Conservation (phyloP, 2,888 invertebrate species). For the Gonocerus acuteangulatus region DNA sequence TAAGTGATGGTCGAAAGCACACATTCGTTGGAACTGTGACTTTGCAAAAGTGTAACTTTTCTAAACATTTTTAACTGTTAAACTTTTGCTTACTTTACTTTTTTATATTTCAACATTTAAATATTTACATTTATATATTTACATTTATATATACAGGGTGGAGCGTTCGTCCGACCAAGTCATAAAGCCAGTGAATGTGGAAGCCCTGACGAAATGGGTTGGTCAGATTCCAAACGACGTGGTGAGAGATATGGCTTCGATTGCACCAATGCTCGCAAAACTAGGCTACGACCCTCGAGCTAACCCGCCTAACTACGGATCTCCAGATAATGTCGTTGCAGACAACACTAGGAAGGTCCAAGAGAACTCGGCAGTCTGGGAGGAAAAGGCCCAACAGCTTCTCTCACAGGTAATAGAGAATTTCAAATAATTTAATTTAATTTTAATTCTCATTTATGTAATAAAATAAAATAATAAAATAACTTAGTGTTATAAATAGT, state of each 20-base stretch:
- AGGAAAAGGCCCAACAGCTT: constrained; percentile 37
- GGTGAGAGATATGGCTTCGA: constrained; percentile 79
- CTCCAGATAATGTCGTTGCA: constrained; percentile 65
- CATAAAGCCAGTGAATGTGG: constrained; percentile 93
- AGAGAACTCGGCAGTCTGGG: constrained; percentile 37
- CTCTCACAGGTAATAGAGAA: constrained; percentile 29
- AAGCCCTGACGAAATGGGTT: constrained; percentile 89
- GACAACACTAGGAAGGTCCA: constrained; percentile 50
- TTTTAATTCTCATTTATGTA: too few relatives aligned
- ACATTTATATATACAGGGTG: too few relatives aligned
- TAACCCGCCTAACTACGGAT: constrained; percentile 92
- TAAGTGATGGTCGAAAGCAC: too few relatives aligned
- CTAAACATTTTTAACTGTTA: too few relatives aligned
- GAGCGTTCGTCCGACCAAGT: constrained; percentile 98
- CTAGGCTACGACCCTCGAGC: constrained; percentile 92
- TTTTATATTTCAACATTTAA: too few relatives aligned
- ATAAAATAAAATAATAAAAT: too few relatives aligned
- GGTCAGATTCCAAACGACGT: constrained; percentile 86
- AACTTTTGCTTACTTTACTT: too few relatives aligned
- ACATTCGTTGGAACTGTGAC: too few relatives aligned
- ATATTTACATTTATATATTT: too few relatives aligned
- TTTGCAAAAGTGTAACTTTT: too few relatives aligned
- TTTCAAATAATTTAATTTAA: not conserved
- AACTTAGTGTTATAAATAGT: too few relatives aligned
- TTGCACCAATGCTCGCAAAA: constrained; percentile 89